phyloP scores from a whole-genome alignment of 2,113 vertebrate species.

The Pseudorasbora parva region DNA sequence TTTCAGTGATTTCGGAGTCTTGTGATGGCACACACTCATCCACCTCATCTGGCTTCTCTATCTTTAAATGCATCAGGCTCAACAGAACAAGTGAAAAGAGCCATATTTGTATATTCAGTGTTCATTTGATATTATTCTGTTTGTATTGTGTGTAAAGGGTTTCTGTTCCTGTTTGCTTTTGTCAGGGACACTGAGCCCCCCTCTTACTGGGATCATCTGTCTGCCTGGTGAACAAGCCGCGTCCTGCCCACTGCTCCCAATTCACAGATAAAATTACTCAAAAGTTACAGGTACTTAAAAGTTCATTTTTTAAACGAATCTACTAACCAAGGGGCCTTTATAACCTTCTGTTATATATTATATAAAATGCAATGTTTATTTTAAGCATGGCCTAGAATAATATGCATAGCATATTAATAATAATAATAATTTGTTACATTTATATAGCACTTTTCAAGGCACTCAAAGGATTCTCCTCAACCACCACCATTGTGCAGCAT shows the following conservation, averaged over 20 bases:
- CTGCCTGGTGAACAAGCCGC: slow-evolving; percentile 63
- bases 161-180: slow-evolving; percentile 61
- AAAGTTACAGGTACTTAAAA: not conserved
- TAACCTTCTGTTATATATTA: slow-evolving; percentile 37
- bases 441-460: too few species aligned
- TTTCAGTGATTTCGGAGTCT: not conserved
- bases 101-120: slow-evolving; percentile 56
- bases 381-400: not conserved
- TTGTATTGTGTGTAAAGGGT: slow-evolving; percentile 50
- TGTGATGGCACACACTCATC: not conserved
- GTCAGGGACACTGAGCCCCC: slow-evolving; percentile 59
- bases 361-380: not conserved
- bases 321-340: not conserved
- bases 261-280: slow-evolving; percentile 70
- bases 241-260: slow-evolving; percentile 67
- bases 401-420: not conserved
- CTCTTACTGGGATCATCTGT: slow-evolving; percentile 61
- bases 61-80: slow-evolving; percentile 54
- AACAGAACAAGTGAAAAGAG: slow-evolving; percentile 46
- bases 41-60: not conserved
- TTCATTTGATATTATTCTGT: slow-evolving; percentile 54
- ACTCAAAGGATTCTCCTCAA: too few species aligned
- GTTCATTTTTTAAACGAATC: not conserved
- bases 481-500: too few species aligned
- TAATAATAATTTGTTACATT: too few species aligned